Evolutionary conservation across 2,888 invertebrate genomes (phyloP).

Genomic region (Tridacna gigas): DNA sequence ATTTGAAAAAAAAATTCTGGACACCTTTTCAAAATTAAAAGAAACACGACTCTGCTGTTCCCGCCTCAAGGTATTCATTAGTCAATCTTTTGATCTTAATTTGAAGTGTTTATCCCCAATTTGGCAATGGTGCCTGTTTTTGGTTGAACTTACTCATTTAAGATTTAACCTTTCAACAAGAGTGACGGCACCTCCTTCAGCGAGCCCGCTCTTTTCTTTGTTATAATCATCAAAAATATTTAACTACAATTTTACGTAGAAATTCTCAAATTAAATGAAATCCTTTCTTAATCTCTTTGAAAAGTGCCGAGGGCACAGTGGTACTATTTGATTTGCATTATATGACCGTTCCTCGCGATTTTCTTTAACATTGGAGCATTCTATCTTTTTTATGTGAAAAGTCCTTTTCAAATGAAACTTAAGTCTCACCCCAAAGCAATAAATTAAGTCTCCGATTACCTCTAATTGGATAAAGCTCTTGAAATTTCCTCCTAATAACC

Average conservation of each 20-base stretch:
- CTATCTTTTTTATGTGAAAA: slow-evolving; percentile 11
- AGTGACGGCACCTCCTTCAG: slow-evolving; percentile 9
- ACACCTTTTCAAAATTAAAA: not conserved
- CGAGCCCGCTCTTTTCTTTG: slow-evolving; percentile 3
- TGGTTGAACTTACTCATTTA: slow-evolving; percentile 4
- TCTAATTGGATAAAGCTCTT: slow-evolving; percentile 58
- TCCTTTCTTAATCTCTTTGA: slow-evolving; percentile 17
- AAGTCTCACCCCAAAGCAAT: slow-evolving; percentile 42
- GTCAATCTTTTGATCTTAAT: slow-evolving; percentile 64
- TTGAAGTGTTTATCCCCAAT: slow-evolving; percentile 60
- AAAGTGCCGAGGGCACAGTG: slow-evolving; percentile 10
- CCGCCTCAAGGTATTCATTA: slow-evolving; percentile 52
- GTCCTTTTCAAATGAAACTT: slow-evolving; percentile 28
- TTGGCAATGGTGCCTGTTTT: not conserved
- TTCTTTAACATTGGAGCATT: slow-evolving; percentile 3
- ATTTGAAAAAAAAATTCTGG: not conserved
- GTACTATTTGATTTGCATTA: slow-evolving; percentile 22
- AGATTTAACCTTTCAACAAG: slow-evolving; percentile 24
- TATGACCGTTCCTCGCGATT: slow-evolving; percentile 17
- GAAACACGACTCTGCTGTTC: not conserved
- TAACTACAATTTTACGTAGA: slow-evolving; percentile 18
- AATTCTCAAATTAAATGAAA: slow-evolving; percentile 13
- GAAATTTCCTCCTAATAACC: slow-evolving; percentile 20
- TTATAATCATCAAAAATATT: slow-evolving; percentile 6
- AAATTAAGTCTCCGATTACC: slow-evolving; percentile 58